These are phyloP conservation scores for Noctua janthe DNA, from an alignment of 2,888 invertebrate genomes.

Conservation along the genomic window DNA sequence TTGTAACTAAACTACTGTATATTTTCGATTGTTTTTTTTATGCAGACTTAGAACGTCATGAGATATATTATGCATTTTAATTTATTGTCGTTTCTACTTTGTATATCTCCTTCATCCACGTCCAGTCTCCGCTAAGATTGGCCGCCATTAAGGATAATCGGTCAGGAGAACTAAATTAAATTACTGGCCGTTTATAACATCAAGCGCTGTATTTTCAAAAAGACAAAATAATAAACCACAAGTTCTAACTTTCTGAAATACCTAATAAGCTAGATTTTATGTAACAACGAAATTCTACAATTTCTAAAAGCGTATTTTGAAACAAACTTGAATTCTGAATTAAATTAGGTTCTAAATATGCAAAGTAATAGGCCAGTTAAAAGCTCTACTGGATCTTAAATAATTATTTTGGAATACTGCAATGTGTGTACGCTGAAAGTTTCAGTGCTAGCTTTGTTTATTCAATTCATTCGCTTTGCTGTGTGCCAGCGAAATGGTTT, in stretches of 20 bases:
- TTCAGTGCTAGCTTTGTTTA: slow-evolving; percentile 35
- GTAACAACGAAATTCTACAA: background rate
- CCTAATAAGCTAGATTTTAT: background rate
- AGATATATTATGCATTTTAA: no score
- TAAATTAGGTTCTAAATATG: slow-evolving; percentile 31
- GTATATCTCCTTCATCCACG: background rate
- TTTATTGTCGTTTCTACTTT: no score
- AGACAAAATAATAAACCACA: background rate
- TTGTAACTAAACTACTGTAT: no score
- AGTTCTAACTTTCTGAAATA: background rate
- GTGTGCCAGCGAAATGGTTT: slow-evolving; percentile 16
- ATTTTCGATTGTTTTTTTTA: no score
- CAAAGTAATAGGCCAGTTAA: slow-evolving; percentile 32
- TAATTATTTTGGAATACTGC: slow-evolving; percentile 43
- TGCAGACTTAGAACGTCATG: no score
- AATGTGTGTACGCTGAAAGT: slow-evolving; percentile 39
- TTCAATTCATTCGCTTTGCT: slow-evolving; percentile 36
- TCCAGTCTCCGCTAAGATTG: background rate
- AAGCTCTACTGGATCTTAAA: slow-evolving; percentile 19
- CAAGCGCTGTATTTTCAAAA: background rate
- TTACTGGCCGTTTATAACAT: background rate
- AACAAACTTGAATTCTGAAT: slow-evolving; percentile 20
- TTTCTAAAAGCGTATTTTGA: background rate
- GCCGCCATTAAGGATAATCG: background rate
- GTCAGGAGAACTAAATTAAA: background rate